A percentile compares a stretch with the other conserved stretches of the same genome.
Evolutionary conservation across 2,888 invertebrate species (phyloP).

Genomic region (Dastarcus helophoroides): DNA sequence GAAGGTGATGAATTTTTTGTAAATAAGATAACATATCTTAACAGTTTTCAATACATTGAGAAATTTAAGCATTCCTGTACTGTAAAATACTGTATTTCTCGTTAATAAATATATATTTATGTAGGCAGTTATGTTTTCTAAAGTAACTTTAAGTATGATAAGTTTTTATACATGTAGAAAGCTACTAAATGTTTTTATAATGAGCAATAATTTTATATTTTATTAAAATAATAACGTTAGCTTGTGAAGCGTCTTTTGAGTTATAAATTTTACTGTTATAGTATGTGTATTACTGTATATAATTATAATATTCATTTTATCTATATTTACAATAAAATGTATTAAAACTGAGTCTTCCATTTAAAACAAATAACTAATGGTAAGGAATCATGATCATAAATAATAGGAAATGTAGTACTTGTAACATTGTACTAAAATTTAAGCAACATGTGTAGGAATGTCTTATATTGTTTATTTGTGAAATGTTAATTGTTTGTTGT

Average conservation of each 20-base stretch:
- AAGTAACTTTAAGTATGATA: no score
- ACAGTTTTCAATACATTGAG: no score
- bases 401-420: slow-evolving; percentile 10
- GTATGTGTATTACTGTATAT: slow-evolving; percentile 25
- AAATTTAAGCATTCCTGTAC: no score
- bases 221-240: background rate
- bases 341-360: slow-evolving; percentile 40
- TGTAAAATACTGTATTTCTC: no score
- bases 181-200: background rate
- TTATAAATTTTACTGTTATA: slow-evolving; percentile 21
- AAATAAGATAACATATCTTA: no score
- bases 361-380: slow-evolving; percentile 40
- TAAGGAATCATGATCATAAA: slow-evolving; percentile 27
- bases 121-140: no score
- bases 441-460: slow-evolving; percentile 30
- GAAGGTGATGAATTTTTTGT: no score
- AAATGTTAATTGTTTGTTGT: slow-evolving; percentile 35
- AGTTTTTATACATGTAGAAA: background rate
- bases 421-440: slow-evolving; percentile 27
- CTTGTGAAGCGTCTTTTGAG: background rate
- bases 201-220: background rate
- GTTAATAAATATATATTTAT: no score
- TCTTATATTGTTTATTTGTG: slow-evolving; percentile 32
- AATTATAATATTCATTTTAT: slow-evolving; percentile 6
- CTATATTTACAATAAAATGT: slow-evolving; percentile 23